Percentiles rank a stretch among this genome's conserved stretches.
Conservation (phyloP, 2,888 invertebrate species). For the Lithophane ornitopus region DNA sequence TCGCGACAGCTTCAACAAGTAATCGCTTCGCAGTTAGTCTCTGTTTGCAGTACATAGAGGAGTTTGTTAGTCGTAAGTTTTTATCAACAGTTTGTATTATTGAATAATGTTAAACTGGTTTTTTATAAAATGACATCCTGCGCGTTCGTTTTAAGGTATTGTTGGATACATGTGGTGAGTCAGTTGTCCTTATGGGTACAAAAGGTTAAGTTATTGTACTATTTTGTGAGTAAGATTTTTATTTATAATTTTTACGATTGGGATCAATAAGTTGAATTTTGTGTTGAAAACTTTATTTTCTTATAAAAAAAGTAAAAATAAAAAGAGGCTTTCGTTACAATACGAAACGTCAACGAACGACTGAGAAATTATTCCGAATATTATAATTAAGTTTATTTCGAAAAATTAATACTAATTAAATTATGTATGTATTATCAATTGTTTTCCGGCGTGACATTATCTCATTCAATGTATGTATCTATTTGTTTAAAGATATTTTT, state of each 20-base stretch:
- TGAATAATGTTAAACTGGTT: conserved; percentile 84
- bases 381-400: conserved; percentile 78
- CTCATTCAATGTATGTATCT: conserved; percentile 81
- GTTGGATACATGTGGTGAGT: conserved; percentile 80
- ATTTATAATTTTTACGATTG: conserved; percentile 87
- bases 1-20: conserved; percentile 77
- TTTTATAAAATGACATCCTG: conserved; percentile 88
- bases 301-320: conserved; percentile 79
- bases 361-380: conserved; percentile 88
- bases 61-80: conserved; percentile 88
- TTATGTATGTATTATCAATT: conserved; percentile 67
- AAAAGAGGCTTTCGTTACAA: conserved; percentile 84
- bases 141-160: conserved; percentile 85
- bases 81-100: conserved; percentile 88
- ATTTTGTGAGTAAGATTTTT: conserved; percentile 80
- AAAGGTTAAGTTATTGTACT: conserved; percentile 86
- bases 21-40: conserved; percentile 80
- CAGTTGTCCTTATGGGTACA: conserved; percentile 89
- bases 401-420: conserved; percentile 69
- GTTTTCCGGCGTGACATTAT: conserved; percentile 82
- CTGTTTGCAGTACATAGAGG: conserved; percentile 77
- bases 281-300: conserved; percentile 87
- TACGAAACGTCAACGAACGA: conserved; percentile 89
- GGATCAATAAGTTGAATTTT: conserved; percentile 88
- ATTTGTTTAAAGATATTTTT: conserved; percentile 83